phyloP scores from a whole-genome alignment of 2,888 invertebrate species.

The Malthinus flaveolus region DNA sequence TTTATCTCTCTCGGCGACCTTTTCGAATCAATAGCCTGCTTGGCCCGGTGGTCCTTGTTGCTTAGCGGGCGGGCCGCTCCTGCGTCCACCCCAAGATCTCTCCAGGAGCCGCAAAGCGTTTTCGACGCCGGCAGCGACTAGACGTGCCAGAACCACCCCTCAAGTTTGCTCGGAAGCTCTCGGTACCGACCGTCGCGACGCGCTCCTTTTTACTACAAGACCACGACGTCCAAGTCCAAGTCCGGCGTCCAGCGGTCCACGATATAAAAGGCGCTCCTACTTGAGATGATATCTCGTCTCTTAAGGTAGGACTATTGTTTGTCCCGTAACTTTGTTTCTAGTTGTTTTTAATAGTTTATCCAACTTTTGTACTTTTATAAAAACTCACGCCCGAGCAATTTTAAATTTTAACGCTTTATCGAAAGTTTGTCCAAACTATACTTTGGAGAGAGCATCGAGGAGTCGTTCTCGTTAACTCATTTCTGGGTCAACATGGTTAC shows the following conservation, averaged over 20 bases:
- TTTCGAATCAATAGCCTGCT: conserved; percentile 44
- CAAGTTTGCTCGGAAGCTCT: conserved; percentile 42
- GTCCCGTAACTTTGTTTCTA: conserved; percentile 34
- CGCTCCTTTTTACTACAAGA: conserved; percentile 36
- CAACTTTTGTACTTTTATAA: conserved; percentile 34
- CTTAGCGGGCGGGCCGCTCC: conserved; percentile 49
- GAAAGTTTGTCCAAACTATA: conserved; percentile 26
- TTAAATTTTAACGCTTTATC: conserved; percentile 32
- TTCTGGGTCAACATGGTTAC: conserved; percentile 34
- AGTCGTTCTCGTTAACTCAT: conserved; percentile 35
- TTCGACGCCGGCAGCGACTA: conserved; percentile 59
- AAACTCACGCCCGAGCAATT: conserved; percentile 34
- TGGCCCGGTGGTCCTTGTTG: conserved; percentile 47
- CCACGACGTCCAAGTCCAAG: conserved; percentile 40
- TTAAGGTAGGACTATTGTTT: conserved; percentile 43
- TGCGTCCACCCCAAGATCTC: conserved; percentile 52
- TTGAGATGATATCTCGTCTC: conserved; percentile 35
- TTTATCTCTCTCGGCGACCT: conserved; percentile 35
- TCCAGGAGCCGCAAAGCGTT: conserved; percentile 56
- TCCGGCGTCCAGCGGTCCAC: conserved; percentile 41
- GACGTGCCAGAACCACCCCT: conserved; percentile 52
- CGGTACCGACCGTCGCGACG: conserved; percentile 41
- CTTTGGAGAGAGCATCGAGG: too few species aligned
- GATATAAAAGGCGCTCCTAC: conserved; percentile 33
- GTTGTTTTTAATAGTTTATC: conserved; percentile 28